phyloP scores from a whole-genome alignment of 2,797 vertebrate genomes.

The Cephalopachus bancanus region DNA sequence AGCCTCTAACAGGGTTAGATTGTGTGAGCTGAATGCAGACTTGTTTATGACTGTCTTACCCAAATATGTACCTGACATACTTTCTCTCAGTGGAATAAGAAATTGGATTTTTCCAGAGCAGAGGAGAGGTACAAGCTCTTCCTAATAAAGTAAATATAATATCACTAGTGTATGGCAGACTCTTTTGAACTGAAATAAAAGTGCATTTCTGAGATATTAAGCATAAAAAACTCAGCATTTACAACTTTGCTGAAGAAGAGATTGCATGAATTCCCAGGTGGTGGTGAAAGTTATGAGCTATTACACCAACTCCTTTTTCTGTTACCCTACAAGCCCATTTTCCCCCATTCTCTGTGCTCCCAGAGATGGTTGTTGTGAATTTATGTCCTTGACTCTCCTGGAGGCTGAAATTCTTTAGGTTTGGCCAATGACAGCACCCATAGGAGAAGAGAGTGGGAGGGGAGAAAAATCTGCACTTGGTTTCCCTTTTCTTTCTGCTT shows the following conservation, averaged over 20 bases:
- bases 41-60: conserved; percentile 51
- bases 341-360: not conserved
- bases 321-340: not conserved
- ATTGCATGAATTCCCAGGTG: not conserved
- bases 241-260: not conserved
- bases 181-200: conserved; percentile 64
- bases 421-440: not conserved
- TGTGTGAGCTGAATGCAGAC: conserved; percentile 62
- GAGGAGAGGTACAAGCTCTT: not conserved
- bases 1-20: conserved; percentile 67
- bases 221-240: not conserved
- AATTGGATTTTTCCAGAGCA: conserved; percentile 69
- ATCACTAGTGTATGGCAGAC: conserved; percentile 26
- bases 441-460: not conserved
- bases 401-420: not conserved
- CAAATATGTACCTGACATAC: conserved; percentile 57
- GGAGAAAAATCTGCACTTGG: not conserved
- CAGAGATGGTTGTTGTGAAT: not conserved
- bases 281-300: not conserved
- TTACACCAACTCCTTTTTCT: not conserved
- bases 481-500: not conserved
- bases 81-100: conserved; percentile 69
- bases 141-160: conserved; percentile 70
- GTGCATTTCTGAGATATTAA: conserved; percentile 12
- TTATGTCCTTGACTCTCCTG: not conserved